Evolutionary conservation across 2,113 vertebrate genomes (phyloP).

Genomic region (Poeciliopsis retropinna): DNA sequence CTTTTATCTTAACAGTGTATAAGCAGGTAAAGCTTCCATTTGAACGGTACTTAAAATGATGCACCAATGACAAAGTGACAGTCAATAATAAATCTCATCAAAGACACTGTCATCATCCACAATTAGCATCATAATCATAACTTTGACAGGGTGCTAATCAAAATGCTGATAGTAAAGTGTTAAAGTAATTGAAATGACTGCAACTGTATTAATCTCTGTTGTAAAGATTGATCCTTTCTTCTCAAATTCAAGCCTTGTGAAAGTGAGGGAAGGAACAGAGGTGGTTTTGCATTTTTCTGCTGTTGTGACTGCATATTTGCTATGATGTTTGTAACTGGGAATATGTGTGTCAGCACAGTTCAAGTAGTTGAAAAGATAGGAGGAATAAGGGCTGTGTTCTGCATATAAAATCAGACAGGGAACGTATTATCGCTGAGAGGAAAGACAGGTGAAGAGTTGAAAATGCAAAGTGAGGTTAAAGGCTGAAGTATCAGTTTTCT

Average conservation of each 20-base stretch:
- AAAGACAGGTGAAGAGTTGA: slow-evolving; percentile 4
- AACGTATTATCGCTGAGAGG: slow-evolving; percentile 6
- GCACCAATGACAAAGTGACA: slow-evolving; percentile 19
- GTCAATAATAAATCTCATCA: slow-evolving; percentile 55
- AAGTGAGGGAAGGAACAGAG: background rate
- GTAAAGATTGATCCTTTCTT: background rate
- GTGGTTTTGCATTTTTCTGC: slow-evolving; percentile 13
- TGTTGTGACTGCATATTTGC: slow-evolving; percentile 1
- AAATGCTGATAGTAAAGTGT: slow-evolving; percentile 40
- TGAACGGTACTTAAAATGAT: background rate
- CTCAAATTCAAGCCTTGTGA: slow-evolving; percentile 12
- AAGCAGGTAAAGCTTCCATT: too few relatives aligned
- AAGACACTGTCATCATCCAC: slow-evolving; percentile 62
- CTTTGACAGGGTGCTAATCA: slow-evolving; percentile 52
- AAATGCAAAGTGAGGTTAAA: slow-evolving; percentile 30
- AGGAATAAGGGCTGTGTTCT: slow-evolving; percentile 1
- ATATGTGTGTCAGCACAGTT: slow-evolving; percentile 23
- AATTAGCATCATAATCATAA: slow-evolving; percentile 61
- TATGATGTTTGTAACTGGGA: slow-evolving; percentile 12
- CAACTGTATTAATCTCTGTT: slow-evolving; percentile 49
- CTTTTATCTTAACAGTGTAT: too few relatives aligned
- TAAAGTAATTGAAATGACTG: slow-evolving; percentile 49
- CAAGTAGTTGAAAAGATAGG: slow-evolving; percentile 15
- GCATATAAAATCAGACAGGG: background rate
- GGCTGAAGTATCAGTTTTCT: slow-evolving; percentile 5